Conservation (phyloP, 2,113 vertebrate species). For the Melospiza georgiana region DNA sequence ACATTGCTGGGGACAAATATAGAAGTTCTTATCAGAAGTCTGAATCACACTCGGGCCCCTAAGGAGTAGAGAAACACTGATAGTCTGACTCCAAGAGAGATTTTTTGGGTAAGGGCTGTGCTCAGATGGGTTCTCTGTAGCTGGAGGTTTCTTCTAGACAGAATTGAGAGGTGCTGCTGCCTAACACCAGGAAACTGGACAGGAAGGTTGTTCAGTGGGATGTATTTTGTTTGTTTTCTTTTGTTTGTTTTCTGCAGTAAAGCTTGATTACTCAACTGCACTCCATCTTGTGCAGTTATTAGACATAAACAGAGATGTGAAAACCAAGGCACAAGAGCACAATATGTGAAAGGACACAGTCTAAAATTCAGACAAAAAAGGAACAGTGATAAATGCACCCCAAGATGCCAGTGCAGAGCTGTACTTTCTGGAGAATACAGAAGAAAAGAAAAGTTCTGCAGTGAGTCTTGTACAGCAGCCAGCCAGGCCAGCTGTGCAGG, state of each 20-base stretch:
- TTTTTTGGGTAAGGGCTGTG: neutral
- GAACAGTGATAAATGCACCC: neutral
- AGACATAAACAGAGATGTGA: neutral
- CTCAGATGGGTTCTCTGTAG: neutral
- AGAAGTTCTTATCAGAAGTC: neutral
- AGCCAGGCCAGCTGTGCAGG: neutral
- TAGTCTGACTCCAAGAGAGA: neutral
- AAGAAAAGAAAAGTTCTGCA: neutral
- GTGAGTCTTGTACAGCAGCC: neutral
- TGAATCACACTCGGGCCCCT: neutral
- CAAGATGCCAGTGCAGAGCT: neutral
- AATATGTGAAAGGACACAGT: neutral
- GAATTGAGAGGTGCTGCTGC: neutral
- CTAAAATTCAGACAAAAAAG: neutral
- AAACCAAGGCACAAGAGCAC: neutral
- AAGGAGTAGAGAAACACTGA: neutral
- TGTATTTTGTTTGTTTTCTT: neutral
- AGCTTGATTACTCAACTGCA: neutral
- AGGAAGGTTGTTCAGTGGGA: neutral
- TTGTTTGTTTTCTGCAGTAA: neutral
- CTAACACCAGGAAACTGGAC: neutral
- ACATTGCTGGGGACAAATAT: neutral
- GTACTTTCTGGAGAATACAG: neutral
- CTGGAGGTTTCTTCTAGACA: neutral
- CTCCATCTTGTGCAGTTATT: neutral